phyloP scores from a whole-genome alignment of 2,113 vertebrate species.

The Peromyscus californicus region DNA sequence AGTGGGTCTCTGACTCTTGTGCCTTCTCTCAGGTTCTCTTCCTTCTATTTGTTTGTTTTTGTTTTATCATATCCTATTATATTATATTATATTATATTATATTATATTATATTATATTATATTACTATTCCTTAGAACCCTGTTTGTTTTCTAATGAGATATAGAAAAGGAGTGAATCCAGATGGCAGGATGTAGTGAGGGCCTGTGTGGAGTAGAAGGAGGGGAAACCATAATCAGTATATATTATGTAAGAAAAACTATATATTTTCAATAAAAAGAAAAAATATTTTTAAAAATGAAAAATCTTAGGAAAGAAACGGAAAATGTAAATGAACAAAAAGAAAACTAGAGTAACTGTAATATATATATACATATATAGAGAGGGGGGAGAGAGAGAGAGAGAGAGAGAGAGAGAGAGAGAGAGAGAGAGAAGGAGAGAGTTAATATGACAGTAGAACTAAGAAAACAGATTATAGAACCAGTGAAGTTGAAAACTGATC shows the following conservation, averaged over 20 bases:
- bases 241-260: neutral
- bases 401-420: no score
- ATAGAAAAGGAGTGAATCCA: neutral
- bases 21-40: neutral
- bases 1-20: neutral
- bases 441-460: neutral
- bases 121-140: neutral
- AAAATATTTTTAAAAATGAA: neutral
- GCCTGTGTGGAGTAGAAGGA: neutral
- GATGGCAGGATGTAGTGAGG: neutral
- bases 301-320: conserved; percentile 14
- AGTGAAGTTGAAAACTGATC: neutral
- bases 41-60: neutral
- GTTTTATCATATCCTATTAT: neutral
- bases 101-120: neutral
- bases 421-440: no score
- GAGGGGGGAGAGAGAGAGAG: no score
- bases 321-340: conserved; percentile 5
- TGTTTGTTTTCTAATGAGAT: neutral
- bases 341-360: neutral
- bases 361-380: neutral
- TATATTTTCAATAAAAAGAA: neutral
- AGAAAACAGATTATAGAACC: conserved; percentile 3
- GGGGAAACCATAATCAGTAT: neutral
- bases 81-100: neutral